Conservation (phyloP, 1,140 invertebrate genomes). For the Eurosta solidaginis region DNA sequence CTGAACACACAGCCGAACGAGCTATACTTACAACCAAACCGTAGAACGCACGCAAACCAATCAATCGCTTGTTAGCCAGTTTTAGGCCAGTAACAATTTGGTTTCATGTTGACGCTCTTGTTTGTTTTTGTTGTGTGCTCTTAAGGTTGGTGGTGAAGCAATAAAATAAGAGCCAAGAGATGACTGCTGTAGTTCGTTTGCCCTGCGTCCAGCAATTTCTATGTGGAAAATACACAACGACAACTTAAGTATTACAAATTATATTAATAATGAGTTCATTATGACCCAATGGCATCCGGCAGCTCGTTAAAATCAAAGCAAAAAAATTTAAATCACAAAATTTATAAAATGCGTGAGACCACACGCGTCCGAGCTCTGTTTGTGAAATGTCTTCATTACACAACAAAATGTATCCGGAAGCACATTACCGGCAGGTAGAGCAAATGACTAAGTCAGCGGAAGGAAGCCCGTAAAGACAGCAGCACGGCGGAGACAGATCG, state of each 20-base stretch:
- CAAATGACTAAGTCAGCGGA: background rate
- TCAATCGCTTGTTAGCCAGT: background rate
- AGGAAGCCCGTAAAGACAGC: no score
- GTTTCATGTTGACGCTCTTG: background rate
- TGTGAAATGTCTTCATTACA: background rate
- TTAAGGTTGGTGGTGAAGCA: background rate
- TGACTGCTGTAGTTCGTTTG: background rate
- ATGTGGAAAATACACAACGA: background rate
- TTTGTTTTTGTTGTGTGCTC: background rate
- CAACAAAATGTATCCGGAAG: background rate
- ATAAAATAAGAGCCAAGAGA: no score
- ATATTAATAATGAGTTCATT: slow-evolving; percentile 27
- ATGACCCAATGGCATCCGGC: background rate
- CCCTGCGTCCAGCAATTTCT: background rate
- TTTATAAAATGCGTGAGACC: background rate
- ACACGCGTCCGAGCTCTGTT: background rate
- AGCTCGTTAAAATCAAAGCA: background rate
- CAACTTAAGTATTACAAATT: slow-evolving; percentile 1
- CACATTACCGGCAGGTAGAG: background rate
- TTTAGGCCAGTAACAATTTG: background rate
- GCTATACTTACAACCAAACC: no score
- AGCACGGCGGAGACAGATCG: no score
- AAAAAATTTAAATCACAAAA: background rate
- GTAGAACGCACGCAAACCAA: background rate
- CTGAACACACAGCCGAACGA: no score